Evolutionary conservation across 1,140 invertebrate genomes (phyloP).

Genomic region (Macrotrachela quadricornifera): DNA sequence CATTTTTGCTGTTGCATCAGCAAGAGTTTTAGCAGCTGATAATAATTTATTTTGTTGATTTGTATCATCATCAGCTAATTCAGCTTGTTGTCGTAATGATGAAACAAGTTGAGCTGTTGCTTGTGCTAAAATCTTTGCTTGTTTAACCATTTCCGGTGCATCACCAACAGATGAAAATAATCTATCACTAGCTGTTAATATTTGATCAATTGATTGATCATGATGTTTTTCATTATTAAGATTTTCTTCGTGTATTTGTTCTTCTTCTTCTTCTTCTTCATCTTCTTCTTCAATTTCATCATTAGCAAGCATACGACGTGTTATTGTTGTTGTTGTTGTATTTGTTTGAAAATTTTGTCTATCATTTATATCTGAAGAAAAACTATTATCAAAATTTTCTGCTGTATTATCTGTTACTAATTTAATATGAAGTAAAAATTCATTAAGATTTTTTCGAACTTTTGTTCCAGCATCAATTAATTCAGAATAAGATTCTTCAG

Average conservation of each 20-base stretch:
- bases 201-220: conserved; percentile 65
- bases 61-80: conserved; percentile 41
- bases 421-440: conserved; percentile 71
- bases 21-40: conserved; percentile 57
- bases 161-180: conserved; percentile 60
- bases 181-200: conserved; percentile 67
- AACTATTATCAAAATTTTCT: too few species aligned
- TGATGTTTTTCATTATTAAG: conserved; percentile 31
- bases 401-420: conserved; percentile 18
- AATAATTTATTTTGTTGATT: conserved; percentile 67
- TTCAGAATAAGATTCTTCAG: conserved; percentile 49
- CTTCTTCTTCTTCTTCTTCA: too few species aligned
- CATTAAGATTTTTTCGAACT: conserved; percentile 67
- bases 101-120: conserved; percentile 74
- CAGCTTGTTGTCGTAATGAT: conserved; percentile 76
- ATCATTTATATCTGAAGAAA: too few species aligned
- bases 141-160: conserved; percentile 69
- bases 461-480: conserved; percentile 59
- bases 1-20: conserved; percentile 81
- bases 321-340: too few species aligned
- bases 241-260: too few species aligned
- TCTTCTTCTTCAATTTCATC: too few species aligned
- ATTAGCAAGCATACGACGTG: too few species aligned
- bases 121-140: conserved; percentile 69
- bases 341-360: too few species aligned